Evolutionary conservation across 2,113 vertebrate genomes (phyloP), one percentile per base, ranked within the genome.

Genomic region (Pyxicephalus adspersus): DNA sequence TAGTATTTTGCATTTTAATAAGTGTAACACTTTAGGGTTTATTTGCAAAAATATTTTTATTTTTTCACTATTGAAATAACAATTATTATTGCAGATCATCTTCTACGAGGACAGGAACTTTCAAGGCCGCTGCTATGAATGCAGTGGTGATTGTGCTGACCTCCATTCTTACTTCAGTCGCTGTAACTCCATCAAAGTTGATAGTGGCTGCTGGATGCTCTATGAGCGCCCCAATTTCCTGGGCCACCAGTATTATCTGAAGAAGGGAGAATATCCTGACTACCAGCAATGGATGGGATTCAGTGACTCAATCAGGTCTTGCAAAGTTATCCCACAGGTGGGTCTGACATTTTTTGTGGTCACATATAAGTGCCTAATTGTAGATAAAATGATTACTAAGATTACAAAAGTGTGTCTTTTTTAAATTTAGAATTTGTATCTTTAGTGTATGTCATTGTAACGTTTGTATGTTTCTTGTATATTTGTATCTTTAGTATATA

Each of bases 101-200:
- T 90, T 91, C 83, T 91, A 83, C 19, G 86, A 92, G 83, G 89
- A 91, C 25, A 88, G 86, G 77, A 87, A 86, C 72, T 91, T 89
- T 81, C 86, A 88, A 67, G 90, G 90, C 29, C 84, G 80, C 52
- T 80, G 85, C 83, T 84, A 90, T 80, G 90, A 90, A 76, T 88
- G 85, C 79, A 76, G 70, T 9, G 84, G 89, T 2, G 89, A 92
- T 83, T 88, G 86, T 74, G 50, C 87, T 6, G 89, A 91, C 81
- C 85, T 92, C 72, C 85, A 85, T 70, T 85, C 88, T 5, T 87
- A 85, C 83, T 87, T 92, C 77, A 89, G 85, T 79, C 84, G 83
- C 67, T 92, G 89, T 81, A 90, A 87, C 84, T 92, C 90, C 68
- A 85, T 90, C 60, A 88, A 87, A 67, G 89, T 92, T 83, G 88